Evolutionary conservation across 2,888 invertebrate genomes (phyloP).

Genomic region (Brachycybe producta): DNA sequence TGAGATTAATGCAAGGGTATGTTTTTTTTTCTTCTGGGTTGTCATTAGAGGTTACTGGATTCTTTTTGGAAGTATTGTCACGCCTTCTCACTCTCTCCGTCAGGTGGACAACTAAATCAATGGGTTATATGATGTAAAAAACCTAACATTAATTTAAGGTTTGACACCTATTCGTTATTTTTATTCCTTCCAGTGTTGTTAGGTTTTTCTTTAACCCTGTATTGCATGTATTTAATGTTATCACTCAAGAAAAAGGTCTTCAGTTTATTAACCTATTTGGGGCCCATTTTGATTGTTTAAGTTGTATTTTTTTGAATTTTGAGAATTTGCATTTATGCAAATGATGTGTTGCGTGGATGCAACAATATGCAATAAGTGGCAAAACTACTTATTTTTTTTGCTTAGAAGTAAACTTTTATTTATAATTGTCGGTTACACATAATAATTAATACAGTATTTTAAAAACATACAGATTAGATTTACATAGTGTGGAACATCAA

Average conservation of each 20-base stretch:
- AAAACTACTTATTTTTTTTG: neutral
- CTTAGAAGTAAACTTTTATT: constrained; percentile 1
- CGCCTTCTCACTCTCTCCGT: too few relatives aligned
- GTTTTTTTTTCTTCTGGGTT: too few relatives aligned
- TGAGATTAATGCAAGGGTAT: too few relatives aligned
- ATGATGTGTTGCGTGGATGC: neutral
- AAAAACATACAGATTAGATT: neutral
- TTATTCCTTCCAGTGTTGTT: too few relatives aligned
- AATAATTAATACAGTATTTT: neutral
- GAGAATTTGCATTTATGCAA: neutral
- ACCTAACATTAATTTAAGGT: too few relatives aligned
- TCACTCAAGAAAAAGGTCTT: neutral
- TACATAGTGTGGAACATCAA: neutral
- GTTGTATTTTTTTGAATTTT: neutral
- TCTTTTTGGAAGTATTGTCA: too few relatives aligned
- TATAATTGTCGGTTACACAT: neutral
- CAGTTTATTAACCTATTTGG: neutral
- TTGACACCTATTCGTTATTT: too few relatives aligned
- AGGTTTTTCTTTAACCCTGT: constrained; percentile 5
- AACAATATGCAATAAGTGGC: neutral
- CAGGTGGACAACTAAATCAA: too few relatives aligned
- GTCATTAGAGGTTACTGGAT: too few relatives aligned
- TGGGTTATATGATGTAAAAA: too few relatives aligned
- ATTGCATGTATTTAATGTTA: neutral
- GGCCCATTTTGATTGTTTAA: neutral